Base-by-base conservation (phyloP, 2,113 vertebrate species). In the Dryoscopus gambensis region DNA sequence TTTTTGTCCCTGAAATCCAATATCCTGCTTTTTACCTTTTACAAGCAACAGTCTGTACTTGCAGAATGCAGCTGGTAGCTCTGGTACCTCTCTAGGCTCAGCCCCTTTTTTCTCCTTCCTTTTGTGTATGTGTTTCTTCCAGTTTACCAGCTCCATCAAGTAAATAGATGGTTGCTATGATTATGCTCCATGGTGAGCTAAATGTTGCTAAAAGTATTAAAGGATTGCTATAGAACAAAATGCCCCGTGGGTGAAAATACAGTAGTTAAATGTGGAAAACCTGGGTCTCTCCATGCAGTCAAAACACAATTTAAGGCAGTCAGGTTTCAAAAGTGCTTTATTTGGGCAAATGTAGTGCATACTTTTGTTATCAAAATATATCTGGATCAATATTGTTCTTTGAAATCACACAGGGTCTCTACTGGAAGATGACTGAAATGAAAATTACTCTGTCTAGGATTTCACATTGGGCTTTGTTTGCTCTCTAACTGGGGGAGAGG, bases 351-450 rank as follows among this genome's bases (percentile, higher is more conserved):
- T 31, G 65, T 31, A 75, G 56, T 27, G 22, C 25, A 27, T 50
- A 33, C 22, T 79, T 91, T 69, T 80, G 55, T 85, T 92, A 90
- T 78, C 82, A 84, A 90, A 93, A 88, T 87, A 56, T 68, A 91
- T 68, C 57, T 46, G 53, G 44, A 87, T 84, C 67, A 62, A 53
- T 59, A 91, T 23, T 77, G 33, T 19, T 47, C 55, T 69, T 68
- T 85, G 73, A 86, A 96, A 90, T 94, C 79, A 77, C 50, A 70
- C 0, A 0, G 17, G 23, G 4, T 63, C 22, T 87, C 79, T 67
- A 56, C 64, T 88, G 68, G 63, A 88, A 67, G 75, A 90, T 1
- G 1, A 11, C 15, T 67, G 40, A 44, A 65, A 84, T 74, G 71
- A 70, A 95, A 93, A 90, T 47, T 35, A 16, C 25, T 85, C 46